Conservation (phyloP, 2,797 vertebrate genomes). For the Muscicapa striata region DNA sequence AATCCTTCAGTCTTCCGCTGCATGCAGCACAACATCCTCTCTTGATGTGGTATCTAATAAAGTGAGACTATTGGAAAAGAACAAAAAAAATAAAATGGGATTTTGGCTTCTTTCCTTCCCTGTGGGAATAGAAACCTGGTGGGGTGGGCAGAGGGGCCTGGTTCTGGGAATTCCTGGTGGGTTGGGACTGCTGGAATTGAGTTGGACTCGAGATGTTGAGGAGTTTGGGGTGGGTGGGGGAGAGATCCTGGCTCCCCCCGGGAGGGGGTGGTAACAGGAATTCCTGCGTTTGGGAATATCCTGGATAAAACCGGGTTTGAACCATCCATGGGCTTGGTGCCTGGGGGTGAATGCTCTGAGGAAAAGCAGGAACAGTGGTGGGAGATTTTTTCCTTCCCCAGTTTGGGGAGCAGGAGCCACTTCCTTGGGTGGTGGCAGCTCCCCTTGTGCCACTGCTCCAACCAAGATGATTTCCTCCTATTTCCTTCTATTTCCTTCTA, state of each 20-base stretch:
- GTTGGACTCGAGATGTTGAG: rapidly evolving
- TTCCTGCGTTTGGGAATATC: background rate
- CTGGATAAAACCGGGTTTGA: rapidly evolving
- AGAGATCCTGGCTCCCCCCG: too few species aligned
- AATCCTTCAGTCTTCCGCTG: conserved; percentile 67
- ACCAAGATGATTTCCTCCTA: rapidly evolving
- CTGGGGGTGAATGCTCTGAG: too few species aligned
- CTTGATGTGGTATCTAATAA: conserved; percentile 79
- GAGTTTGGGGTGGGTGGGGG: background rate
- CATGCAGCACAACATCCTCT: conserved; percentile 74
- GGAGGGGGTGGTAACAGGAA: rapidly evolving
- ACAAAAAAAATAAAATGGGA: rapidly evolving
- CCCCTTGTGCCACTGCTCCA: rapidly evolving
- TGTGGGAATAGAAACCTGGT: rapidly evolving
- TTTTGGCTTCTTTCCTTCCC: background rate
- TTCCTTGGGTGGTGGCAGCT: rapidly evolving
- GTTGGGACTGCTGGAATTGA: rapidly evolving
- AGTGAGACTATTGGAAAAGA: conserved; percentile 72
- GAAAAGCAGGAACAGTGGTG: rapidly evolving
- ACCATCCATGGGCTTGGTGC: rapidly evolving
- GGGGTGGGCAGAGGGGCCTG: too few species aligned
- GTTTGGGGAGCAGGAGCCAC: rapidly evolving
- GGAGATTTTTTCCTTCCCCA: rapidly evolving
- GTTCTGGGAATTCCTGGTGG: background rate
- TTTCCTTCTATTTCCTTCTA: too few species aligned